Base-by-base conservation (phyloP, 2,888 invertebrate species). In the Cistogaster globosa region DNA sequence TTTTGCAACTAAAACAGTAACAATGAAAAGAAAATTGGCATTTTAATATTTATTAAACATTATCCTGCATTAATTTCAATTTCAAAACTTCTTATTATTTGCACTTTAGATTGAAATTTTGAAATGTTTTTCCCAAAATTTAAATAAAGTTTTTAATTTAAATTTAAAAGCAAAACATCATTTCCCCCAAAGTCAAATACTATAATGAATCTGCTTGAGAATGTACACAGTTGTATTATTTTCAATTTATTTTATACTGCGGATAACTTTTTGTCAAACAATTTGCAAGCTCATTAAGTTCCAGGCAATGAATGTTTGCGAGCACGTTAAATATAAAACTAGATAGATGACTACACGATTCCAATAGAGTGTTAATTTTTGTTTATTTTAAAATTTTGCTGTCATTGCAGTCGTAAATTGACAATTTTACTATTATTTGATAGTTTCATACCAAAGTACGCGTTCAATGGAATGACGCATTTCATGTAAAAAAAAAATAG, bases 241-340 rank as follows among this genome's bases (percentile, higher is more conserved):
- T 79, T 58, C 65, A 58, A 58, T 65, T 72, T 72, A 51, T 65
- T 79, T 57, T 72, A 4, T 14, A 38, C 9, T 42, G 22, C 11
- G 16, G 51, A n/a, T 74, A 80, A 74, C 67, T 80, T 74, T 38
- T 74, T 53, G 72, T 75, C 69, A 69, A 55, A 51, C 75, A 69
- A 76, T 82, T 82, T 76, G 20, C 69, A 69, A 57, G 62, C 63
- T 81, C 81, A 81, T 81, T 81, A 75, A 20, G 32, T 75, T 36
- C 60, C 60, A 48, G 75, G 75, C 75, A 75, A 32, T 69, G 68
- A 75, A 45, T 57, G 57, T 36, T 36, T 26, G 32, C 36, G 22
- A 76, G 38, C 36, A 36, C 14, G 18, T 32, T 57, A 67, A 36
- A n/a, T 26, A 26, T 26, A 68, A 42, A 22, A 68, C 26, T 11